These are phyloP conservation scores for Schlechtendalia chinensis DNA, from an alignment of 1,140 invertebrate genomes.

Conservation along the genomic window DNA sequence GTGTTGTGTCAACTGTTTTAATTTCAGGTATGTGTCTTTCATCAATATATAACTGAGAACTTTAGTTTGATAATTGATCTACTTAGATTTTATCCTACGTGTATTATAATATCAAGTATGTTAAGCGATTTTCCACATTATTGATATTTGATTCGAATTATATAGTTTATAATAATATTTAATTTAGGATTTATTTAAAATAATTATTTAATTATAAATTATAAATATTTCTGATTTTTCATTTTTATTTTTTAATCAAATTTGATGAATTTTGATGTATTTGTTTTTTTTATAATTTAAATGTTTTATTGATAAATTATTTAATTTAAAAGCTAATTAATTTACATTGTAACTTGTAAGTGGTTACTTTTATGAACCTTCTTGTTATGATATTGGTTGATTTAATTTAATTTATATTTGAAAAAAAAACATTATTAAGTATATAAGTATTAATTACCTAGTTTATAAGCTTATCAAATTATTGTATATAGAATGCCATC, in stretches of 20 bases:
- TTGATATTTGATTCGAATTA: not conserved
- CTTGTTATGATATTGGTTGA: no score
- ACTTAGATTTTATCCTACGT: not conserved
- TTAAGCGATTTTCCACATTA: not conserved
- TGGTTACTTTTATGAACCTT: no score
- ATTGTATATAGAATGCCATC: slow-evolving; percentile 74
- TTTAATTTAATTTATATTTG: no score
- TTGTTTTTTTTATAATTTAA: no score
- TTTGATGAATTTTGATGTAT: no score
- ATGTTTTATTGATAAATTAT: no score
- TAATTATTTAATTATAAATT: not conserved
- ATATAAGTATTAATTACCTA: not conserved
- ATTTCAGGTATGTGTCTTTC: not conserved
- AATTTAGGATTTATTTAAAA: not conserved
- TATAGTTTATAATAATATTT: not conserved
- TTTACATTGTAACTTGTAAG: no score
- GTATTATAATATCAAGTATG: not conserved
- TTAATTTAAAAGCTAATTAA: no score
- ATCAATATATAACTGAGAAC: not conserved
- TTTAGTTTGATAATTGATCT: not conserved
- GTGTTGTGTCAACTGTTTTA: not conserved
- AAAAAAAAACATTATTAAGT: no score
- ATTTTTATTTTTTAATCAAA: no score
- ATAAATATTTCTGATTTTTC: no score
- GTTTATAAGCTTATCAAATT: not conserved